Base-by-base conservation (phyloP, 2,888 invertebrate species). In the Prenolepis imparis region DNA sequence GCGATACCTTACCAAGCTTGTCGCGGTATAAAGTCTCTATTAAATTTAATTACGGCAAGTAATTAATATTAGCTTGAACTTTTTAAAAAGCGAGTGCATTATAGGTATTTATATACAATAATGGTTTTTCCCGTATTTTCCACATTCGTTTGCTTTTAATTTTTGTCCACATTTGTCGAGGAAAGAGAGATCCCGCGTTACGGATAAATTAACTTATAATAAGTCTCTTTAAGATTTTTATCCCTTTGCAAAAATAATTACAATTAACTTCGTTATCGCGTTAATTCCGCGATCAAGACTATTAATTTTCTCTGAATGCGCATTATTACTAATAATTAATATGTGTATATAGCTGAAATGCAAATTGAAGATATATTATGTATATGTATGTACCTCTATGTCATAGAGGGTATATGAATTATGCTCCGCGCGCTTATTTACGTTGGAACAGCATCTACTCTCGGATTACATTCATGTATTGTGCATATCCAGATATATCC, bases 1-100 rank as follows among this genome's bases (percentile, higher is more conserved):
- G 59, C 78, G 70, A 80, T 80, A 72, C 72, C 32, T 80, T 80
- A 36, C 72, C 18, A 32, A 44, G 59, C 59, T 21, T 57, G 44
- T 72, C 57, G 70, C 36, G 36, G 24, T 59, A 59, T 72, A 70
- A 72, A 70, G 59, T 44, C 59, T 59, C 72, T 70, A 80, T 80
- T 70, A 80, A 70, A 80, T 80, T 80, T 78, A 78, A 78, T 78
- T 80, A 70, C 44, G 24, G 59, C 32, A 5, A 59, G 36, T 80
- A 70, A 70, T 80, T 59, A 70, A 70, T 59, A 24, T 78, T 59
- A 70, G 5, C 21, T 24, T 12, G 3, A 59, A 48, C 18, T 44
- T 36, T 66, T 36, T 66, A 18, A 66, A 57, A 21, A 6, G 21
- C 39, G 18, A 15, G 5, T 41, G 41, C 41, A 2, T 18, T 68